Evolutionary conservation across 1,140 invertebrate genomes (phyloP), one percentile per base, ranked within the genome.

Genomic region (Andrena cerasifolii): DNA sequence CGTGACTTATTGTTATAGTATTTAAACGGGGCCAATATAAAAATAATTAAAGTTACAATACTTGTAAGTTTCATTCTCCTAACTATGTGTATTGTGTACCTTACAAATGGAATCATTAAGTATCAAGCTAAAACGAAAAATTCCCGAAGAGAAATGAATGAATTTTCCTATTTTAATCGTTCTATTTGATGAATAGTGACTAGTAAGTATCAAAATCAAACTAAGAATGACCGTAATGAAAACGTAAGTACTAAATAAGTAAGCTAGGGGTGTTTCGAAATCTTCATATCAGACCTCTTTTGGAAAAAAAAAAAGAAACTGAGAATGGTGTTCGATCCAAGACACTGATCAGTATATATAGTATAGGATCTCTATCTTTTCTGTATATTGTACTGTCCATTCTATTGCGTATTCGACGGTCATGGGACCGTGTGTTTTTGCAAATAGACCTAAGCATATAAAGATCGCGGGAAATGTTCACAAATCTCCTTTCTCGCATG

Each of bases 21-120:
- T 24, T 3, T 53, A 75, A 66, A 67, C 14, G 18, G 21, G 18
- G 31, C 45, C 26, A 49, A n/a, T 79, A 74, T 26, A 79, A 79
- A 79, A 79, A 43, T 79, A 77, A 65, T 66, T 59, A 74, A 65
- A 79, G 51, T 74, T 51, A 79, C 43, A 65, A 74, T 79, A 74
- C 40, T 74, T 36, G 24, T 3, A 73, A 54, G 8, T 12, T 54
- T 56, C 21, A 10, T 24, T 4, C 36, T 40, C n/a, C 18, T 73
- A 28, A 31, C 31, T 16, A 40, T 31, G 63, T 43, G 71, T 66
- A 43, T 49, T 31, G 63, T 43, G 71, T 66, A 43, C 2, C 43
- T 54, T 65, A 59, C 26, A 21, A 79, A 43, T 62, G 77, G 70
- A 79, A 79, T 79, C 4, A 58, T 49, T 28, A 24, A 36, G 12